Evolutionary conservation across 2,113 vertebrate genomes (phyloP).

Genomic region (Lamprologus speciosus): DNA sequence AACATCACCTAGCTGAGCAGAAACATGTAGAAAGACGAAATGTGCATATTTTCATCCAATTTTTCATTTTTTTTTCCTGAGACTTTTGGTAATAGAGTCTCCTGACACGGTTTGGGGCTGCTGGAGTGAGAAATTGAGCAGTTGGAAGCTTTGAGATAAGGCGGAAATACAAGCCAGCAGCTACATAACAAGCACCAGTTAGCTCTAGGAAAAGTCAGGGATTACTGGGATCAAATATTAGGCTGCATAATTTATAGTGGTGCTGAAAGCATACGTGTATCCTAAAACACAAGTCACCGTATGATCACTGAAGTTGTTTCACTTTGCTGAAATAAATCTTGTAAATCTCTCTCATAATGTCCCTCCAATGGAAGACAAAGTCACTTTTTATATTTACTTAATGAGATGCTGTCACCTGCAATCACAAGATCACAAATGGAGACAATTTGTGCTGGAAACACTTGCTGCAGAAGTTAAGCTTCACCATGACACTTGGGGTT

Average conservation of each 20-base stretch:
- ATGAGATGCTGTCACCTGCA: conserved; percentile 14
- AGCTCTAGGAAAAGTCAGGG: neutral
- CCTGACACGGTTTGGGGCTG: neutral
- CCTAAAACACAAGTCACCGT: neutral
- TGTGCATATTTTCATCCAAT: neutral
- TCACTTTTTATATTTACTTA: neutral
- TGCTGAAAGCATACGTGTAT: neutral
- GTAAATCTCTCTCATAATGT: neutral
- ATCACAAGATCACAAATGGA: neutral
- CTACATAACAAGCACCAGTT: neutral
- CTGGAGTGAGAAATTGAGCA: neutral
- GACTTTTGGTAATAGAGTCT: neutral
- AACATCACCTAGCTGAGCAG: neutral
- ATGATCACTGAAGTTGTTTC: neutral
- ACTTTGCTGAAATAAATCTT: neutral
- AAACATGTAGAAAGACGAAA: neutral
- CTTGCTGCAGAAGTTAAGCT: neutral
- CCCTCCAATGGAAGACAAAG: neutral
- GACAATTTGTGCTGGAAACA: conserved; percentile 28
- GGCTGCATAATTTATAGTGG: neutral
- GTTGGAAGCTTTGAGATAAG: neutral
- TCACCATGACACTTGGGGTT: neutral
- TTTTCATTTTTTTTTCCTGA: neutral
- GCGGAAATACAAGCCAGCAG: neutral
- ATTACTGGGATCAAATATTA: neutral